These are phyloP conservation scores for Scolanthus callimorphus DNA, from an alignment of 92 coral and sea anemone genomes.

Conservation along the genomic window DNA sequence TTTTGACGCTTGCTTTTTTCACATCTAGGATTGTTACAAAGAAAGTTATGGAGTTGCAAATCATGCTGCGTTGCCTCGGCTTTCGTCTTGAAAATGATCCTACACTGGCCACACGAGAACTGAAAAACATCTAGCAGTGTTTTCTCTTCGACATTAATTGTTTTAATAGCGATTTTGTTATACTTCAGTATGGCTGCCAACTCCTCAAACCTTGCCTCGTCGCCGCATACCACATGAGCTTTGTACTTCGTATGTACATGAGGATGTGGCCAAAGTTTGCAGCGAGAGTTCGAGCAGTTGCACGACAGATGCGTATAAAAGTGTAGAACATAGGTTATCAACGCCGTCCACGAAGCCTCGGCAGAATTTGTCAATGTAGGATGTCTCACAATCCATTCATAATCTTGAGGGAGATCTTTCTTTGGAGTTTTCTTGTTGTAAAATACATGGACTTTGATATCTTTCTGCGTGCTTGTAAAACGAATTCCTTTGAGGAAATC, in stretches of 20 bases:
- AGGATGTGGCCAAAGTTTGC: conserved; percentile 61
- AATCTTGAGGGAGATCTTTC: conserved; percentile 44
- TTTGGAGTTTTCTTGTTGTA: conserved; percentile 74
- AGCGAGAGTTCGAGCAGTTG: conserved; percentile 52
- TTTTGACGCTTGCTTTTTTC: conserved; percentile 80
- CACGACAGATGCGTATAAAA: conserved; percentile 75
- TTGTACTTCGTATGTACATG: conserved; percentile 66
- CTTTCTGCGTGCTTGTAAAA: conserved; percentile 61
- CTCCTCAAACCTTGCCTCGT: conserved; percentile 69
- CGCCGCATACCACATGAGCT: conserved; percentile 70
- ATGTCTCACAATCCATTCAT: conserved; percentile 75
- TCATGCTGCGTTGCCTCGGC: conserved; percentile 66
- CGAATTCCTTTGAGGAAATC: conserved; percentile 74
- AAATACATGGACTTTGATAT: conserved; percentile 65
- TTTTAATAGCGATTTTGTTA: conserved; percentile 72
- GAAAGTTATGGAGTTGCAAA: conserved; percentile 57
- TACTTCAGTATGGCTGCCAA: conserved; percentile 78
- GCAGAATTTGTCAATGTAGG: conserved; percentile 63
- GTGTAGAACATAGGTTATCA: conserved; percentile 70
- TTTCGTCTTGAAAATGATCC: conserved; percentile 68
- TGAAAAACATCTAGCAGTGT: conserved; percentile 71
- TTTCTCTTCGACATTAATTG: conserved; percentile 62
- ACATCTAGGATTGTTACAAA: conserved; percentile 60
- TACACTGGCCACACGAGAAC: conserved; percentile 64
- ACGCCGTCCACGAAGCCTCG: conserved; percentile 87